These are phyloP conservation scores for Dendrolimus punctatus DNA, from an alignment of 1,140 invertebrate species.

Conservation along the genomic window DNA sequence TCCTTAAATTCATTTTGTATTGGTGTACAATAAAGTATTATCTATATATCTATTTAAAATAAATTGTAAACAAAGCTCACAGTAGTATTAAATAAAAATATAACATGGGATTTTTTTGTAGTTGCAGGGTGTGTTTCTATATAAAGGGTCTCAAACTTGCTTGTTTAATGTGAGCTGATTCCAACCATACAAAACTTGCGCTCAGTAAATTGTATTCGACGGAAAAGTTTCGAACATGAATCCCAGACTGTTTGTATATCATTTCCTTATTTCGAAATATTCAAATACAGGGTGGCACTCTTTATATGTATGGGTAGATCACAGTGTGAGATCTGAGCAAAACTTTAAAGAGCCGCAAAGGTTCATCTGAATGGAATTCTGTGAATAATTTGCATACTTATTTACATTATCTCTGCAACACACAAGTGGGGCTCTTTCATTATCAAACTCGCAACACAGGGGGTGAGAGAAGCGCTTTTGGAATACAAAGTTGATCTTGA, in stretches of 20 bases:
- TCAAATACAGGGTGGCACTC: constrained; percentile 33
- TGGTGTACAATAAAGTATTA: too few species aligned
- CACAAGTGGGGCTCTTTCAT: constrained; percentile 65
- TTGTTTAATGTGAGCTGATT: constrained; percentile 10
- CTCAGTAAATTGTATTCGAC: constrained; percentile 24
- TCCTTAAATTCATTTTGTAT: too few species aligned
- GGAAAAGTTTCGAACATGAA: constrained; percentile 30
- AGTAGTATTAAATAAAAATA: too few species aligned
- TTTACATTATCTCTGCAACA: constrained; percentile 69
- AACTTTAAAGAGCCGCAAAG: constrained; percentile 60
- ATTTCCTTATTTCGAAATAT: constrained; percentile 44
- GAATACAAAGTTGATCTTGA: constrained; percentile 61
- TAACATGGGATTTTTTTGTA: too few species aligned
- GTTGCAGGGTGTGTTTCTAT: too few species aligned
- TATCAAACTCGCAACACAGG: constrained; percentile 64
- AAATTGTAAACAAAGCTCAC: too few species aligned
- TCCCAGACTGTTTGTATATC: constrained; percentile 30
- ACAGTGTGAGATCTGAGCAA: constrained; percentile 37
- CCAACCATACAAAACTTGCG: constrained; percentile 20
- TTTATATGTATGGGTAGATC: constrained; percentile 25
- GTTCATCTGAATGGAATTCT: constrained; percentile 63
- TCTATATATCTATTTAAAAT: too few species aligned
- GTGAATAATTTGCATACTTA: constrained; percentile 68
- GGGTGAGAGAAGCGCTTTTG: constrained; percentile 22
- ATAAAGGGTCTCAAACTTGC: too few species aligned